Evolutionary conservation across 2,113 vertebrate species (phyloP), one percentile per base, ranked within the genome.

Genomic region (Gnathonemus longibarbis): DNA sequence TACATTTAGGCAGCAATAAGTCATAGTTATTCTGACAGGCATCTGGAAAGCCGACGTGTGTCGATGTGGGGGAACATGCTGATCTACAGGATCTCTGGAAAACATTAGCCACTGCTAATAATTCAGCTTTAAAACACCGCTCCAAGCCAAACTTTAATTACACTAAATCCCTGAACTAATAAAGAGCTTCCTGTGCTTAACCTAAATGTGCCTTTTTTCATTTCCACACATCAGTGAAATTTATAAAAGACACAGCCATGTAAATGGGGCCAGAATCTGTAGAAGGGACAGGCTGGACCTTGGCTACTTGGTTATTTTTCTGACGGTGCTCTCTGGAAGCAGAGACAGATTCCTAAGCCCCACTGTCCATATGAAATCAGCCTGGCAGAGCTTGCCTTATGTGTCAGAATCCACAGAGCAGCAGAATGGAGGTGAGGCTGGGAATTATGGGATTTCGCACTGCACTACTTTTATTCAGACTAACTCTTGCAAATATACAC

Each of bases 141-240:
- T 80, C 88, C 31, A 89, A 89, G 88, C 66, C 46, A 80, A 27
- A 52, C 19, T 80, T 89, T 89, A 89, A 89, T 89, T 27, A 80
- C 27, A 52, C 39, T 35, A 62, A 89, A 52, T 83, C 89, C 52
- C 80, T 39, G 35, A 45, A 84, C 53, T 84, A 84, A 89, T 89
- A 84, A 89, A 84, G 49, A 53, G 52, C 19, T 42, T 89, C 49
- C 74, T 42, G 74, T 83, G 74, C 50, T 84, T 84, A 50, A 53
- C 45, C 77, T 84, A 39, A 80, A 84, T 58, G 39, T n/a, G 52
- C 50, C 31, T 27, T 39, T 39, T 27, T 24, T 77, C 35, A 42
- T 80, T 80, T 80, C 35, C 74, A 2, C 15, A 80, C 35, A 80
- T 42, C 74, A 42, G 35, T 42, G 17, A 42, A 80, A 80, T 80